Evolutionary conservation across 1,140 invertebrate genomes (phyloP), one percentile per base, ranked within the genome.

Genomic region (Metaphire vulgaris): DNA sequence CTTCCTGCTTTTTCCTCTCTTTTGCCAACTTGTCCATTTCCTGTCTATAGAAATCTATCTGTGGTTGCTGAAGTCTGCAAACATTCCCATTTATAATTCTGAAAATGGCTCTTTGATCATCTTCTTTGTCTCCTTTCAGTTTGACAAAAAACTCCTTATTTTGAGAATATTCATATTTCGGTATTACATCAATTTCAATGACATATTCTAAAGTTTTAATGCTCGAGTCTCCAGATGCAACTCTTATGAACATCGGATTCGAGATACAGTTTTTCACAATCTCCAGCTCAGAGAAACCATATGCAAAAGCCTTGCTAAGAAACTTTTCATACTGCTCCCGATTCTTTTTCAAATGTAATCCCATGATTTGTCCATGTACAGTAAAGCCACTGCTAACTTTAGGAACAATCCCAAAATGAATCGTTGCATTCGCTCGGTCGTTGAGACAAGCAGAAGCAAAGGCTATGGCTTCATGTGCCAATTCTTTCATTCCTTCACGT

Each of bases 401-500:
- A 28, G 67, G 31, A 69, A 31, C n/a, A 66, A 75, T 34, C 28
- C 74, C 74, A 69, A 75, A 75, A 33, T 75, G 33, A 30, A 75
- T 30, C 6, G 74, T 75, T 32, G 26, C 74, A 75, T 75, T 75
- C 6, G 64, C 67, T 75, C 74, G 29, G 29, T 75, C 74, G 33
- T 75, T 75, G 56, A 75, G 33, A 29, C 74, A 75, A 30, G 64
- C 74, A 68, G 26, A 30, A 16, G 30, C 74, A 32, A 75, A 75
- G 26, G 67, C 2, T 69, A 69, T 26, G 2, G 67, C 67, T 26
- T 69, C 67, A 26, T 72, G 26, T 72, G 70, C 70, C 30, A 72
- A 72, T 33, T 72, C 15, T 26, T 12, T 33, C 32, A 31, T 32
- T 33, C 70, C 70, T 32, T 1, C 26, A 33, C 26, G 28, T 31